phyloP scores from a whole-genome alignment of 1,140 invertebrate species.

The Atta texana region DNA sequence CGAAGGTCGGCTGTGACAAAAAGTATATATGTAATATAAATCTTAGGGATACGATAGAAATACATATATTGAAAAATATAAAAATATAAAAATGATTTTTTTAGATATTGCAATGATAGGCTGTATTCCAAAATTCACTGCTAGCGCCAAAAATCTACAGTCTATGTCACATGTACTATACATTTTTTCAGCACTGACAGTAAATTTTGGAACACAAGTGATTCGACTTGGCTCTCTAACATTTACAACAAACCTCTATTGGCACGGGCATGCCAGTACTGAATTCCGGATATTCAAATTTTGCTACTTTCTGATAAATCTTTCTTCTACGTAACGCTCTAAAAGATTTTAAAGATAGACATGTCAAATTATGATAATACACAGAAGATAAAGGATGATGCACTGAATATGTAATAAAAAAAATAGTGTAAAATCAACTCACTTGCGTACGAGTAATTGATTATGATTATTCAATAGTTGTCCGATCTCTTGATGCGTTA shows the following conservation, averaged over 20 bases:
- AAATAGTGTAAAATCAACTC: not conserved
- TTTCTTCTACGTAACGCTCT: constrained; percentile 90
- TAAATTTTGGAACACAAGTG: too few relatives aligned
- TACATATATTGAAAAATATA: not conserved
- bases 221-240: not conserved
- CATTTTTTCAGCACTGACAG: too few relatives aligned
- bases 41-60: not conserved
- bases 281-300: constrained; percentile 89
- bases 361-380: not conserved
- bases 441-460: constrained; percentile 88
- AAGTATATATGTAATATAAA: not conserved
- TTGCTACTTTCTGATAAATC: constrained; percentile 87
- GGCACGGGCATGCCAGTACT: constrained; percentile 87
- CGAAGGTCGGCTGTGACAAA: constrained; percentile 13
- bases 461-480: constrained; percentile 87
- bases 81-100: not conserved
- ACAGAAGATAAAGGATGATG: not conserved
- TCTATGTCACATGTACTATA: too few relatives aligned
- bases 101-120: not conserved
- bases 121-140: too few relatives aligned
- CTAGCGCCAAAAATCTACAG: too few relatives aligned
- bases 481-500: constrained; percentile 90
- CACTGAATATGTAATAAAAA: not conserved
- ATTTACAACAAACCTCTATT: constrained; percentile 67
- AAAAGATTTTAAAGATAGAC: constrained; percentile 64